Evolutionary conservation across 2,888 invertebrate species (phyloP).

Genomic region (Diaperis boleti): DNA sequence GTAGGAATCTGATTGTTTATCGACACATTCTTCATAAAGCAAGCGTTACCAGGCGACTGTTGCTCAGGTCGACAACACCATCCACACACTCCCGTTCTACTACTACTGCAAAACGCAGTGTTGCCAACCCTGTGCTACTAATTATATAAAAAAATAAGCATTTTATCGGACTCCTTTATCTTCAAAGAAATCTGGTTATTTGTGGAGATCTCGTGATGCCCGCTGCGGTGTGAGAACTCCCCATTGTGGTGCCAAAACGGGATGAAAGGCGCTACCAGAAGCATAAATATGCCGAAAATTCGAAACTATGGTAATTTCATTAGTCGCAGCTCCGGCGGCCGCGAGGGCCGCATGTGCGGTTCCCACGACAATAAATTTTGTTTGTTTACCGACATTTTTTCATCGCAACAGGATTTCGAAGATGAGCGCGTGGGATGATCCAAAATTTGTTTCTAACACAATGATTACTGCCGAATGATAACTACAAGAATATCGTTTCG

Average conservation of each 20-base stretch:
- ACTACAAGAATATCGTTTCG: too few species aligned
- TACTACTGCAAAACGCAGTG: constrained; percentile 32
- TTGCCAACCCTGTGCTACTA: background rate
- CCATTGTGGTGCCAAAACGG: background rate
- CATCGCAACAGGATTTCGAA: background rate
- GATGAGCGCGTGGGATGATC: constrained; percentile 5
- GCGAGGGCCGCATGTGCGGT: constrained; percentile 16
- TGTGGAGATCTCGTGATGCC: too few species aligned
- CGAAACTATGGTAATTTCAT: constrained; percentile 30
- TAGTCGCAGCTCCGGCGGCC: constrained; percentile 9
- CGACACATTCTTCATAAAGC: constrained; percentile 47
- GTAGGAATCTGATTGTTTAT: constrained; percentile 49
- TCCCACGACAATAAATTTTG: constrained; percentile 34
- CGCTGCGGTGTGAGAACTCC: too few species aligned
- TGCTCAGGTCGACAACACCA: constrained; percentile 48
- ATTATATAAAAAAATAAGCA: background rate
- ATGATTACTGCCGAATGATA: too few species aligned
- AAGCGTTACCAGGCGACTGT: constrained; percentile 43
- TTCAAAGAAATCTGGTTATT: too few species aligned
- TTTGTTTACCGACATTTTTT: constrained; percentile 24
- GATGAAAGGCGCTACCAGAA: background rate
- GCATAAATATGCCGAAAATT: constrained; percentile 14
- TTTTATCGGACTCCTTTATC: too few species aligned
- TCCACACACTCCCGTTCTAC: constrained; percentile 35
- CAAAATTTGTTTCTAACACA: constrained; percentile 4